Base-by-base conservation (phyloP, 2,113 vertebrate genomes). In the Pungitius pungitius region DNA sequence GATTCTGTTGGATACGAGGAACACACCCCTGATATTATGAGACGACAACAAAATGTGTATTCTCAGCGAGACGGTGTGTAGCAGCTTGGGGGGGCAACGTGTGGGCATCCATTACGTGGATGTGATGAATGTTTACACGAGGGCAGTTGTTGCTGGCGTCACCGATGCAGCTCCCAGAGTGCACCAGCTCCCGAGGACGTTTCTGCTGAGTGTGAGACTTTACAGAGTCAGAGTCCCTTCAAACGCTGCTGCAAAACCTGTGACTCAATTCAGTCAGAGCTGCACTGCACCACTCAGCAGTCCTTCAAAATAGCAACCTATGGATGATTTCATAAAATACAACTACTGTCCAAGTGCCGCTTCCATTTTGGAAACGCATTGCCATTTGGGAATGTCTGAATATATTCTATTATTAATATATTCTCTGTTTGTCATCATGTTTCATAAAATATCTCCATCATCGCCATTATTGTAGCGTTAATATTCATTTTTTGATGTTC, bases 191-290 rank as follows among this genome's bases (percentile, higher is more conserved):
- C 82, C 84, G 55, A 60, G 51, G 77, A 80, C 76, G 54, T 75
- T 88, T 91, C 62, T 91, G 89, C 91, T 91, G 91, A 92, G 83
- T 85, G 77, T 83, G 85, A 79, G 63, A 68, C 77, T 90, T 87
- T 40, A 74, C 77, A 66, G 73, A 84, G 62, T 85, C 73, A 64
- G 83, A 78, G 66, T 80, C 81, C 42, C 55, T 58, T 80, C 82
- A 71, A 71, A 78, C 66, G 22, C 82, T 82, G 80, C 89, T 85
- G 85, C 87, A 88, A 30, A 89, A 78, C 75, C 82, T 64, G 73
- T 82, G 73, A 73, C 45, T 83, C 77, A 55, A 69, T 85, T 87
- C 82, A 91, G 85, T 90, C 86, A 75, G 81, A 88, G 86, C 90
- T 90, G 88, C 90, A 92, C 57, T 92, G 91, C 91, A 91, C 72